Base-by-base conservation (phyloP, 2,797 vertebrate genomes). In the Microctenopoma steveboyesi region DNA sequence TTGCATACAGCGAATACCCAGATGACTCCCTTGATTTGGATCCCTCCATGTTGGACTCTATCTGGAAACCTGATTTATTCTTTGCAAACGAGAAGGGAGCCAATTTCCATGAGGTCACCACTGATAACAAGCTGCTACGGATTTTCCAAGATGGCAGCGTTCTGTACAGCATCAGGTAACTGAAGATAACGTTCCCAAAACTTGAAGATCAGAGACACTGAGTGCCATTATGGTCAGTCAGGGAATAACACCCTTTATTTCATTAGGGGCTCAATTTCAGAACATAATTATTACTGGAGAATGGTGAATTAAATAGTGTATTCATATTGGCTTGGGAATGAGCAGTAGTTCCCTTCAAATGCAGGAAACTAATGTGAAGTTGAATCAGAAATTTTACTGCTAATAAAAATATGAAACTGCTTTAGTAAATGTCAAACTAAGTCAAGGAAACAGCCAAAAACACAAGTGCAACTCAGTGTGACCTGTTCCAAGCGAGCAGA, bases 1-100 rank as follows among this genome's bases (percentile, higher is more conserved):
- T 98, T 89, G 94, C 96, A 0, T 98, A 98, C 82, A 92, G 78
- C 0, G 96, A 98, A 86, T 98, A 97, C 87, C 97, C 97, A 0
- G 97, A 98, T 0, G 93, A 96, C 85, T 98, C 96, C 5, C 92
- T 98, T 0, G 97, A 98, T 88, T 92, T 98, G 0, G 96, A 98
- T 74, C 97, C 97, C 12, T 98, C 97, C 79, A 98, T 98, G 96
- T 86, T 98, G 4, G 96, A 98, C 89, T 97, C 96, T 58, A 98
- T 98, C 91, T 98, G 96, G 96, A 98, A 97, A 89, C 97, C 97
- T 7, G 97, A 98, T 72, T 83, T 98, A 73, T 98, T 98, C 93
- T 98, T 98, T 1, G 96, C 96, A 79, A 98, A 98, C 0, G 96
- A 98, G 86, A 98, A 98, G 87, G 96, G 96, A 58, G 97, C 97